A percentile compares a stretch with the other conserved stretches of the same genome.
Evolutionary conservation across 2,797 vertebrate species (phyloP).

Genomic region (Danio albolineatus): DNA sequence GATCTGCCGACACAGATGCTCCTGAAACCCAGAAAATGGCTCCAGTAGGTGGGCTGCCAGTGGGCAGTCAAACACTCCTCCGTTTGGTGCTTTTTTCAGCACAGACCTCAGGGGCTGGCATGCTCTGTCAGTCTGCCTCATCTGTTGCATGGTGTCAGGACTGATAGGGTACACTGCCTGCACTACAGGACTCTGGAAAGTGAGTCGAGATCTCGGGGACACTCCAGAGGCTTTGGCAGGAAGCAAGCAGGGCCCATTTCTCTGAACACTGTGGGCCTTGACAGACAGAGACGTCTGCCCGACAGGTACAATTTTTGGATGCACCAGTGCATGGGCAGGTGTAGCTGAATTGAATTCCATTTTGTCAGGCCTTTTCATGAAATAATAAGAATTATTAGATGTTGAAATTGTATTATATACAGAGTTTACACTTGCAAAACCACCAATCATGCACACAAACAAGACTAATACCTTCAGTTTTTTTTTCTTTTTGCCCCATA

Average conservation of each 20-base stretch:
- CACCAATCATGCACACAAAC: background rate
- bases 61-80: constrained; percentile 44
- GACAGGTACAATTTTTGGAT: constrained; percentile 33
- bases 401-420: background rate
- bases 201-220: constrained; percentile 39
- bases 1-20: constrained; percentile 57
- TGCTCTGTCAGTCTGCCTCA: constrained; percentile 28
- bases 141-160: constrained; percentile 41
- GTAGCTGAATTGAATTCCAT: constrained; percentile 3
- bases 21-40: constrained; percentile 57
- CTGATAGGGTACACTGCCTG: constrained; percentile 46
- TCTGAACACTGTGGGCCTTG: constrained; percentile 33
- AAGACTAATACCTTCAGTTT: background rate
- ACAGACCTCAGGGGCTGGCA: constrained; percentile 47
- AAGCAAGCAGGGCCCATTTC: constrained; percentile 23
- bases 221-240: constrained; percentile 32
- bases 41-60: constrained; percentile 50
- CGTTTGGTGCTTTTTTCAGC: constrained; percentile 45
- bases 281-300: constrained; percentile 26
- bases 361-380: constrained; percentile 46
- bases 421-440: background rate
- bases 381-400: constrained; percentile 11
- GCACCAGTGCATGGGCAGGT: background rate
- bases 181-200: constrained; percentile 56
- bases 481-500: background rate